Conservation (phyloP, 1,140 invertebrate genomes). For the Heliconius hewitsoni region DNA sequence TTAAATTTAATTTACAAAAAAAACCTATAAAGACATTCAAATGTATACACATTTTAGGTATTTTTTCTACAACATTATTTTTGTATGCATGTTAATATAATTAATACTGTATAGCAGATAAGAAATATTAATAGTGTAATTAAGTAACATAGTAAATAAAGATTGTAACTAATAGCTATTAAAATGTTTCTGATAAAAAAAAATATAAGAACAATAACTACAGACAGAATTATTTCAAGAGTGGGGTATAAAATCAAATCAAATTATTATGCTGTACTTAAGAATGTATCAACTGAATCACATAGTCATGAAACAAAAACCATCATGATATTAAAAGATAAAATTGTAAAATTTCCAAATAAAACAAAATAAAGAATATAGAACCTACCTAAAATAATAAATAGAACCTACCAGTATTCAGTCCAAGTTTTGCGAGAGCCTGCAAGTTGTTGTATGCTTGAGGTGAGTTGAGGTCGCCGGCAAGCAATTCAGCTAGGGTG, state of each 20-base stretch:
- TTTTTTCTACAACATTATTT: too few relatives aligned
- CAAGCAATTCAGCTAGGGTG: conserved; percentile 87
- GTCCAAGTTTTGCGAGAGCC: conserved; percentile 92
- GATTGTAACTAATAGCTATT: conserved; percentile 1
- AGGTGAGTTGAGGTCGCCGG: conserved; percentile 86
- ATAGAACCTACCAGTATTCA: conserved; percentile 83
- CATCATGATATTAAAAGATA: background rate
- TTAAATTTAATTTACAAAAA: too few relatives aligned
- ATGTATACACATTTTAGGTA: too few relatives aligned
- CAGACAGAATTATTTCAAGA: too few relatives aligned
- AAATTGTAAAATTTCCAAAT: background rate
- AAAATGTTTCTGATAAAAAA: background rate
- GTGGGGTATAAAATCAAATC: too few relatives aligned
- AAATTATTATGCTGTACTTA: too few relatives aligned
- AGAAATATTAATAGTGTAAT: background rate
- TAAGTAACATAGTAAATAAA: conserved; percentile 5
- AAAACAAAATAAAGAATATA: background rate
- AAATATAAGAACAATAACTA: background rate
- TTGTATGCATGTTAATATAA: background rate
- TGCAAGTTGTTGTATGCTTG: conserved; percentile 93
- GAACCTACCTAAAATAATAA: background rate
- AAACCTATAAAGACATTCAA: too few relatives aligned
- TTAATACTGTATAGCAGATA: background rate
- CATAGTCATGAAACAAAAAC: too few relatives aligned
- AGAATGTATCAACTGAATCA: too few relatives aligned